Evolutionary conservation across 2,797 vertebrate genomes (phyloP).

Genomic region (Macropus fuliginosus): DNA sequence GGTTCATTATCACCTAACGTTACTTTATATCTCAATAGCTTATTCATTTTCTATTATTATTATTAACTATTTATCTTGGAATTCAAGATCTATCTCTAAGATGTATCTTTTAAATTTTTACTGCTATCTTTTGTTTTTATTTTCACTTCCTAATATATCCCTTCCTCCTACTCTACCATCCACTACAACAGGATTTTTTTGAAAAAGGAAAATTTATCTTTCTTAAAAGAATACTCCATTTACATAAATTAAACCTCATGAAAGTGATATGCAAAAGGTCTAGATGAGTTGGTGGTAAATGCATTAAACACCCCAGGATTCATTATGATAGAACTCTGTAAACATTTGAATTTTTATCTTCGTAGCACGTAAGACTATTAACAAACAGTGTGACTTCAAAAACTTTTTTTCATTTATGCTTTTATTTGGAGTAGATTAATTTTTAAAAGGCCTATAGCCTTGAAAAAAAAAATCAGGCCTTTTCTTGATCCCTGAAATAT

Average conservation of each 20-base stretch:
- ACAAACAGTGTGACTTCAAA: not conserved
- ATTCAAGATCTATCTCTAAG: not conserved
- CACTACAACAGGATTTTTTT: not conserved
- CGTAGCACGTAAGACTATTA: not conserved
- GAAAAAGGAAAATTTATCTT: not conserved
- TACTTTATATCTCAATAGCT: not conserved
- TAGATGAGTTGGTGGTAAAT: not conserved
- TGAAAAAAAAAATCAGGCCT: not conserved
- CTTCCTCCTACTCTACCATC: not conserved
- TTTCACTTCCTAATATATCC: not conserved
- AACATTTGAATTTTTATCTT: not conserved
- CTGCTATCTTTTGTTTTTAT: not conserved
- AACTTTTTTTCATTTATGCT: not conserved
- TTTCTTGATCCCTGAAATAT: not conserved
- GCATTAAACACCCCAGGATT: not conserved
- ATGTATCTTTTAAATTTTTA: not conserved
- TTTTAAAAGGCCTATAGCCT: not conserved
- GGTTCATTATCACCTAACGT: not conserved
- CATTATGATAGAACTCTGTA: not conserved
- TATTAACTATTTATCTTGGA: not conserved
- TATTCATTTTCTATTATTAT: not conserved
- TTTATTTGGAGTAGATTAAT: constrained; percentile 20
- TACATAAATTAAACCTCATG: not conserved
- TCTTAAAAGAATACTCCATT: not conserved
- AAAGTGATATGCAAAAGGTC: not conserved